Evolutionary conservation across 2,888 invertebrate genomes (phyloP), one percentile per base, ranked within the genome.

Genomic region (Cephus sareptanus): DNA sequence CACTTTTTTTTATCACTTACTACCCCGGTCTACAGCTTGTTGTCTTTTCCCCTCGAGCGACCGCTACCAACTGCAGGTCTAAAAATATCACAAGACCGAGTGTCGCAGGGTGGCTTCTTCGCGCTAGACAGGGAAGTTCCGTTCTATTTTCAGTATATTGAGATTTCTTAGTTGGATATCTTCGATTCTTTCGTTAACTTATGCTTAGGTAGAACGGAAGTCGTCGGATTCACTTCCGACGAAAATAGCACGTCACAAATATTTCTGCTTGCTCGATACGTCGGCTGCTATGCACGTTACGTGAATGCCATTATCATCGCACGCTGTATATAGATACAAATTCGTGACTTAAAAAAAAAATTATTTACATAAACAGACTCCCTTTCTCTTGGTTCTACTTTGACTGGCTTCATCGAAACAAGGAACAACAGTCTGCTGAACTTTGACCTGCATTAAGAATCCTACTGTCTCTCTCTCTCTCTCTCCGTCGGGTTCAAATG

Each of bases 401-500:
- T 56, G 56, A 56, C 23, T 56, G 23, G 56, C 56, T 56, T 23
- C 23, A 9, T 56, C 56, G 56, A 9, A 9, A 56, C 56, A 23
- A 56, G 56, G 23, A 56, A 56, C 56, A 9, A 23, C 56, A 56
- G 23, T 56, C 56, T 23, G 23, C 23, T 56, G 56, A 56, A 56
- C 56, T 56, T 56, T 56, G 23, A 23, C 56, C 56, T 56, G 56
- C 56, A 56, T 56, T 23, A 56, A 56, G 56, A 56, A 23, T 56
- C 56, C 56, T 56, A 15, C 56, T 15, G 81, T 75, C 78, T 76
- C 79, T 33, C 76, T 80, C 40, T 76, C 37, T 56, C 73, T 79
- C 77, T 80, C 40, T 75, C n/a, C n/a, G 76, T 73, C 56, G 79
- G 75, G 83, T 83, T 82, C 78, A 85, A 85, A 85, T 85, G 85